Evolutionary conservation across 1,140 invertebrate genomes (phyloP).

Genomic region (Diplogasteroides magnus): DNA sequence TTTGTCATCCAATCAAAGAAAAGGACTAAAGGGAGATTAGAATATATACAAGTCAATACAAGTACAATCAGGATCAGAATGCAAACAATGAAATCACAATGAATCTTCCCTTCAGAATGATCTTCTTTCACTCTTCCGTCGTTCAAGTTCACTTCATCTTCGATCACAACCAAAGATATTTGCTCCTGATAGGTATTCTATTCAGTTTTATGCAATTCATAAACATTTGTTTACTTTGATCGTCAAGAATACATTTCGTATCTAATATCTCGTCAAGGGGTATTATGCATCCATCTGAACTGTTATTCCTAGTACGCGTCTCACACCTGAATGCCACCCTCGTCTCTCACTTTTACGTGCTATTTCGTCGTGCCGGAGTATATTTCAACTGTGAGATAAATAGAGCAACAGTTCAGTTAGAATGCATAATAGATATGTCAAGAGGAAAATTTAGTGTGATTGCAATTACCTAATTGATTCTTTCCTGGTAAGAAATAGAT

Average conservation of each 20-base stretch:
- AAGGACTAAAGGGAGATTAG: not conserved
- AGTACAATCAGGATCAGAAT: too few species aligned
- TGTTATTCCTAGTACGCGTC: too few species aligned
- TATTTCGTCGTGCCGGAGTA: too few species aligned
- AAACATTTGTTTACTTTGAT: slow-evolving; percentile 7
- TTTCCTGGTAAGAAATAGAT: too few species aligned
- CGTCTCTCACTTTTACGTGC: too few species aligned
- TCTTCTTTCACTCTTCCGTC: slow-evolving; percentile 37
- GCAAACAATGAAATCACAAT: too few species aligned
- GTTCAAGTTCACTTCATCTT: slow-evolving; percentile 31
- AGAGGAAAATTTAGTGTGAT: not conserved
- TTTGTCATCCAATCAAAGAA: too few species aligned
- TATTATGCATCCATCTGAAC: too few species aligned
- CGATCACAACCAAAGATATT: slow-evolving; percentile 14
- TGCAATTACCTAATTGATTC: not conserved
- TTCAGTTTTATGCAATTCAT: slow-evolving; percentile 5
- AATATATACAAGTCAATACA: not conserved
- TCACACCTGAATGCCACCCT: too few species aligned
- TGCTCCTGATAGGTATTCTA: slow-evolving; percentile 27
- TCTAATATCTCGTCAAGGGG: slow-evolving; percentile 4
- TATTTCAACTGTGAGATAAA: slow-evolving; percentile 15
- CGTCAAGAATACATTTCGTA: not conserved
- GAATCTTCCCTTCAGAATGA: slow-evolving; percentile 25
- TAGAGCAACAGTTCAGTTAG: too few species aligned
- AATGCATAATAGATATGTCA: slow-evolving; percentile 2